These are phyloP conservation scores for Spongilla lacustris DNA, from an alignment of 37 sponge, comb jelly and placozoan genomes.

Conservation along the genomic window DNA sequence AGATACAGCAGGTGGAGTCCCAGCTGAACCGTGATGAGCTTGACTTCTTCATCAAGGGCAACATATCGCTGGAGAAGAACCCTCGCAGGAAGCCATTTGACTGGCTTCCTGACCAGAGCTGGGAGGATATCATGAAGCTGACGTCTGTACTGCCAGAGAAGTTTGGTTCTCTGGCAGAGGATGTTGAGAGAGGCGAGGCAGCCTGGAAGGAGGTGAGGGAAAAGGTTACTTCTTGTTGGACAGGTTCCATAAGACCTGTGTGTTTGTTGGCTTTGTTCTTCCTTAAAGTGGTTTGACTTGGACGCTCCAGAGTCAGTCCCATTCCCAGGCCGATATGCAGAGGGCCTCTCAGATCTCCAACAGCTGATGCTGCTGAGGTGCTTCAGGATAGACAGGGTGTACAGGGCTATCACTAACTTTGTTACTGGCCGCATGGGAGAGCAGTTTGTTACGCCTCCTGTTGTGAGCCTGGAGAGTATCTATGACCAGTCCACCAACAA, in stretches of 20 bases:
- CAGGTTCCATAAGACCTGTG: not conserved
- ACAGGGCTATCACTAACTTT: conserved; percentile 95
- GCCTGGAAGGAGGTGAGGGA: conserved; percentile 81
- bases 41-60: conserved; percentile 99
- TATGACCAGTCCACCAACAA: conserved; percentile 90
- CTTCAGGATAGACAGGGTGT: conserved; percentile 97
- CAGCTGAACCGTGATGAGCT: conserved; percentile 86
- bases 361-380: conserved; percentile 90
- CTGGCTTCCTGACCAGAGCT: conserved; percentile 99
- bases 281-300: conserved; percentile 86
- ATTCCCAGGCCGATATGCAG: conserved; percentile 82
- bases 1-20: conserved; percentile 91
- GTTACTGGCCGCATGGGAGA: conserved; percentile 96
- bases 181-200: conserved; percentile 84
- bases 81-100: conserved; percentile 82
- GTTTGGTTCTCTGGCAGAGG: conserved; percentile 91
- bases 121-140: conserved; percentile 96
- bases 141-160: conserved; percentile 62
- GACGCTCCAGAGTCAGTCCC: conserved; percentile 90
- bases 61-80: conserved; percentile 96
- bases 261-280: not conserved
- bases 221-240: not conserved
- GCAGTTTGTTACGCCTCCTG: conserved; percentile 98
- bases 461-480: conserved; percentile 90
- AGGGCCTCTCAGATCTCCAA: conserved; percentile 83